These are phyloP conservation scores for Melanotaenia boesemani DNA, from an alignment of 2,797 vertebrate genomes.

Conservation along the genomic window DNA sequence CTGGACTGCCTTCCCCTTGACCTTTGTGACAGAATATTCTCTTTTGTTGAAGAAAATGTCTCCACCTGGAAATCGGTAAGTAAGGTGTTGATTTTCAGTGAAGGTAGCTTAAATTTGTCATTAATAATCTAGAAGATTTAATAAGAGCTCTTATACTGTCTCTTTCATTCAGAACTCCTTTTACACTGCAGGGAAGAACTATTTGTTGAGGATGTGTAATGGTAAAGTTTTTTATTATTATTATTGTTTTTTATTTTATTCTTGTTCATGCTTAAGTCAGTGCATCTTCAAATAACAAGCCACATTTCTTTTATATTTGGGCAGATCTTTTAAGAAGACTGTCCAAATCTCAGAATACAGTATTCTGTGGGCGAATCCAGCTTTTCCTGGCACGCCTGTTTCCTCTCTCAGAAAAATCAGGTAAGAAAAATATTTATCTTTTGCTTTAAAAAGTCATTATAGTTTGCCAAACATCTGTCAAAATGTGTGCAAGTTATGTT, in stretches of 20 bases:
- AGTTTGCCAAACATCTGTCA: not conserved
- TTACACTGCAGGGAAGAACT: conserved; percentile 98
- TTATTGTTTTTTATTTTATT: not conserved
- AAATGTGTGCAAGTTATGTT: not conserved
- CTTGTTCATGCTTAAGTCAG: not conserved
- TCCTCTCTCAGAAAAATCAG: conserved; percentile 97
- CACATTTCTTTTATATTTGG: conserved; percentile 18
- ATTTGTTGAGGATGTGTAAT: conserved; percentile 98
- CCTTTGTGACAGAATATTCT: conserved; percentile 97
- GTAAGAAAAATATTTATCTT: conserved; percentile 74
- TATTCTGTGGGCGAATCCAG: conserved; percentile 98
- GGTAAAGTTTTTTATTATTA: conserved; percentile 81
- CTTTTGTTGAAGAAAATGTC: conserved; percentile 98
- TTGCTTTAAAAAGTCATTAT: not conserved
- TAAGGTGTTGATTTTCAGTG: not conserved
- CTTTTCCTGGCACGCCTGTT: conserved; percentile 97
- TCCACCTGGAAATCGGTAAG: conserved; percentile 97
- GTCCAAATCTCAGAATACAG: conserved; percentile 98
- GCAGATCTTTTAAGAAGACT: conserved; percentile 95
- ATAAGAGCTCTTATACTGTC: too few relatives aligned
- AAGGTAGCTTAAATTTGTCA: not conserved
- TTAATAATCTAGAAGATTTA: not conserved
- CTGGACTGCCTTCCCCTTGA: conserved; percentile 97
- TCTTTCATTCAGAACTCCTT: conserved; percentile 89
- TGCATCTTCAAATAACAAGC: too few relatives aligned